A percentile compares a stretch with the other conserved stretches of the same genome.
Conservation (phyloP, 2,888 invertebrate genomes). For the Rutpela maculata region DNA sequence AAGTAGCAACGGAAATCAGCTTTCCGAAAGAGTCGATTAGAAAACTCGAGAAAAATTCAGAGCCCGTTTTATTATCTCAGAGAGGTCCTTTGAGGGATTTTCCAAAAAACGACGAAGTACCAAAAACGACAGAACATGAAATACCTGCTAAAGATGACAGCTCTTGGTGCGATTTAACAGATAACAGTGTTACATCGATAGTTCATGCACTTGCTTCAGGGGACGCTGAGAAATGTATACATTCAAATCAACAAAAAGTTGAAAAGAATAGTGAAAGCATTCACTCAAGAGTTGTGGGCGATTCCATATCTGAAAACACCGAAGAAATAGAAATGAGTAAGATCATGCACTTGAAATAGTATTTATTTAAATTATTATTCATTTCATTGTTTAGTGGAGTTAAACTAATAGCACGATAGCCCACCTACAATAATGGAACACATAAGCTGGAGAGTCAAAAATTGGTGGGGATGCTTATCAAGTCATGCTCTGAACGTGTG, state of each 20-base stretch:
- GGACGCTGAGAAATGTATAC: slow-evolving; percentile 35
- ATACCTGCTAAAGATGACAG: slow-evolving; percentile 46
- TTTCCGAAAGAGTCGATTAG: not conserved
- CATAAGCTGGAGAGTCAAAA: too few species aligned
- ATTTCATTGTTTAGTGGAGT: too few species aligned
- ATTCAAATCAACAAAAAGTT: not conserved
- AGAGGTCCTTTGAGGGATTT: slow-evolving; percentile 2
- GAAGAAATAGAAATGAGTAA: slow-evolving; percentile 13
- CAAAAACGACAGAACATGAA: not conserved
- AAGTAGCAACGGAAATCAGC: not conserved
- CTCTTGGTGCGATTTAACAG: slow-evolving; percentile 61
- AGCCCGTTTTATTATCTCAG: not conserved
- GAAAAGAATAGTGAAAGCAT: slow-evolving; percentile 1
- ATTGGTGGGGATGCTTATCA: too few species aligned
- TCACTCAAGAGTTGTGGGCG: not conserved
- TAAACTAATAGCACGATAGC: too few species aligned
- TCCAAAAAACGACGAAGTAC: not conserved
- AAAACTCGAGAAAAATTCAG: not conserved
- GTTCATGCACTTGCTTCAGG: slow-evolving; percentile 41
- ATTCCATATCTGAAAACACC: not conserved
- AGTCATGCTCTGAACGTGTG: too few species aligned
- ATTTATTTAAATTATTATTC: not conserved
- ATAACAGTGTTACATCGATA: slow-evolving; percentile 46
- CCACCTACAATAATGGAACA: too few species aligned
- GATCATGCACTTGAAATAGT: not conserved